Percentiles rank a stretch among this genome's conserved stretches.
Evolutionary conservation across 2,888 invertebrate genomes (phyloP).

Genomic region (Drosophila tanythrix): DNA sequence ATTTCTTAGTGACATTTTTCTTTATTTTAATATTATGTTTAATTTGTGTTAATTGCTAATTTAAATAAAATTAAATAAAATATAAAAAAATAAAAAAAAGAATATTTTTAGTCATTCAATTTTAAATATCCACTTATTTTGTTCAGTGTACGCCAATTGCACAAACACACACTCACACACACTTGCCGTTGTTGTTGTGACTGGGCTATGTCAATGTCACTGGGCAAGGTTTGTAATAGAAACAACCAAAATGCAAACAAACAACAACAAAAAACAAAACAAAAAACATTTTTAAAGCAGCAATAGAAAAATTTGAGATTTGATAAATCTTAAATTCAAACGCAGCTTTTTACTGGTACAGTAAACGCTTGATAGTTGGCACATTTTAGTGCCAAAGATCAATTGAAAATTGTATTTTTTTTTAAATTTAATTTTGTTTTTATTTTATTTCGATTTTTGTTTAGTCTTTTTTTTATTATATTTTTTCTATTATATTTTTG

Average conservation of each 20-base stretch:
- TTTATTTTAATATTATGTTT: not conserved
- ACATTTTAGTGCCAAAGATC: not conserved
- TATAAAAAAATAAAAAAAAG: not conserved
- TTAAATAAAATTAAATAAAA: not conserved
- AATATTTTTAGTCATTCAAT: accelerated
- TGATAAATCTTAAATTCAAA: conserved; percentile 9
- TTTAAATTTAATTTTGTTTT: not conserved
- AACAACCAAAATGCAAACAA: conserved; percentile 19
- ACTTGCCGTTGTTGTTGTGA: not conserved
- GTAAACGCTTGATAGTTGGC: not conserved
- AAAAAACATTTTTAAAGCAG: conserved; percentile 7
- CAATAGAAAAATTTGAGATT: not conserved
- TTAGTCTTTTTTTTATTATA: not conserved
- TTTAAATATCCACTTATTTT: not conserved
- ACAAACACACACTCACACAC: not conserved
- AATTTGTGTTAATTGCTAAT: not conserved
- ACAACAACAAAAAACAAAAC: conserved; percentile 3
- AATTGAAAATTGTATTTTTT: not conserved
- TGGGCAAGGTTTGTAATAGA: conserved; percentile 44
- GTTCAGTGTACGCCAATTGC: not conserved
- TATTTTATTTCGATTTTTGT: not conserved
- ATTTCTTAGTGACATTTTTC: not conserved
- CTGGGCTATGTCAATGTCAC: conserved; percentile 46
- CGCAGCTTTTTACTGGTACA: conserved; percentile 4
- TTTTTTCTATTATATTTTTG: not conserved